These are phyloP conservation scores for Micromesistius poutassou DNA, from an alignment of 2,797 vertebrate species.

Conservation along the genomic window DNA sequence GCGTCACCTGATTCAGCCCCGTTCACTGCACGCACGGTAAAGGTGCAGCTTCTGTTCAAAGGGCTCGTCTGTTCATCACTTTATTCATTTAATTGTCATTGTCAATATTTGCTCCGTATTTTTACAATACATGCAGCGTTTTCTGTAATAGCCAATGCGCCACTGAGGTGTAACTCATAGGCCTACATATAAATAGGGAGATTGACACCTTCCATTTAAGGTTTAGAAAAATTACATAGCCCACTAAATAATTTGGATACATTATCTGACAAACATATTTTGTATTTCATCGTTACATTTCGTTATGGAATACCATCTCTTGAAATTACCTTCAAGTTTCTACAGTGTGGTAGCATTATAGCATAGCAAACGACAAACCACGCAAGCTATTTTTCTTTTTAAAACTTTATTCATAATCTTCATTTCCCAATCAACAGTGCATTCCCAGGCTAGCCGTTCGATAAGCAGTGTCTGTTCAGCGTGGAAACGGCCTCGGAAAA, in stretches of 20 bases:
- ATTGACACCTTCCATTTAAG: background rate
- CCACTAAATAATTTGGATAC: background rate
- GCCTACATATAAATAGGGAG: no score
- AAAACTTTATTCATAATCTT: constrained; percentile 76
- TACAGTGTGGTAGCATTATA: background rate
- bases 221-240: background rate
- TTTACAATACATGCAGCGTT: background rate
- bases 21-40: background rate
- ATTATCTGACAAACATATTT: background rate
- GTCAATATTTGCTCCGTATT: no score
- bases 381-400: constrained; percentile 22
- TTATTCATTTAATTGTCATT: no score
- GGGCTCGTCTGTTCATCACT: background rate
- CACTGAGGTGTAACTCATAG: background rate
- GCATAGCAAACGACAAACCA: background rate
- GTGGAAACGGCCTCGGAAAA: constrained; percentile 43
- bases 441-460: constrained; percentile 75
- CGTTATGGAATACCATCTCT: background rate
- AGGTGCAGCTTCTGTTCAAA: background rate
- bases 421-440: constrained; percentile 74
- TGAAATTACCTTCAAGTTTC: background rate
- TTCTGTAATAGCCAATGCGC: background rate
- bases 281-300: background rate
- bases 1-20: background rate
- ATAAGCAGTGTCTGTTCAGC: constrained; percentile 57